Conservation (phyloP, 1,140 invertebrate genomes). For the Scylla paramamosain region DNA sequence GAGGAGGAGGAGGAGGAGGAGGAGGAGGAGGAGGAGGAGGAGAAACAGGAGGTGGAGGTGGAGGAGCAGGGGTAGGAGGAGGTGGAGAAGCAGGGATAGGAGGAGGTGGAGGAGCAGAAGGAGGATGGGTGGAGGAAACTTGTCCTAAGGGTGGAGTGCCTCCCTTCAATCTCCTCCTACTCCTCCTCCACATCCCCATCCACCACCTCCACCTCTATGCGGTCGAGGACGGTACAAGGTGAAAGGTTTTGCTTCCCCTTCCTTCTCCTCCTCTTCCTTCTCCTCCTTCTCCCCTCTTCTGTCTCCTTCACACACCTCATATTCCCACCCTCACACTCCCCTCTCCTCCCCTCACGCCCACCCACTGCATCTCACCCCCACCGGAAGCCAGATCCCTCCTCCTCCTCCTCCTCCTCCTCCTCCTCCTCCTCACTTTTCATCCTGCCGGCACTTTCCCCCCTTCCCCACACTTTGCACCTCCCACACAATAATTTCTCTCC, state of each 20-base stretch:
- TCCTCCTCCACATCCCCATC: neutral
- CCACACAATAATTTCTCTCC: neutral
- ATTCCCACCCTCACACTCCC: no score
- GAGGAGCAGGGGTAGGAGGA: neutral
- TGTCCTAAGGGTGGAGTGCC: neutral
- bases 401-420: no score
- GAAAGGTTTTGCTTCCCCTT: conserved; percentile 21
- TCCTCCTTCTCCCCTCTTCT: neutral
- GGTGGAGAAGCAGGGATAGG: neutral
- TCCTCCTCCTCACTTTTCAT: no score
- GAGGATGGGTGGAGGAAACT: neutral
- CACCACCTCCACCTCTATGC: neutral
- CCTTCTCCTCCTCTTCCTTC: neutral
- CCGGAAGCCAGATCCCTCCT: neutral
- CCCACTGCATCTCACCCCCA: neutral
- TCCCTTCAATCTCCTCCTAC: neutral
- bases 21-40: neutral
- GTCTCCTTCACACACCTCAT: no score
- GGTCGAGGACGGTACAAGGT: conserved; percentile 17
- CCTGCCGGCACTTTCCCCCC: neutral
- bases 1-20: no score
- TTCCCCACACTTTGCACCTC: neutral
- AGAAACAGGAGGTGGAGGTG: neutral
- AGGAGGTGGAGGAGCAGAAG: no score
- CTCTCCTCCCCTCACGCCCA: neutral